Conservation (phyloP, 2,888 invertebrate species). For the Heliconius charithonia region DNA sequence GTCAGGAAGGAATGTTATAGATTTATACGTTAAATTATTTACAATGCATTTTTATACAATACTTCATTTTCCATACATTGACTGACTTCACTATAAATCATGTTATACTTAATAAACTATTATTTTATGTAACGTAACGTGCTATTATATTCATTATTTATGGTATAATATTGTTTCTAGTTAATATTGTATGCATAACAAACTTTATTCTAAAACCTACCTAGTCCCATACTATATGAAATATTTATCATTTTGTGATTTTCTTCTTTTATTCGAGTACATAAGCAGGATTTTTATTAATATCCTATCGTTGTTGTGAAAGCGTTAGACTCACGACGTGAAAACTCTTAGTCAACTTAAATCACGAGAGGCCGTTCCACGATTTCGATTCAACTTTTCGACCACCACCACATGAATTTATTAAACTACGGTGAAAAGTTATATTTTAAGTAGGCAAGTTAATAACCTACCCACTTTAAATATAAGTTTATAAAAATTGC, state of each 20-base stretch:
- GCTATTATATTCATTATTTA: conserved; percentile 4
- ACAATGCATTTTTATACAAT: background rate
- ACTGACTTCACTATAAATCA: background rate
- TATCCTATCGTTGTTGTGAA: background rate
- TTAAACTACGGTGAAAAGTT: too few relatives aligned
- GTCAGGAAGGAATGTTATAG: background rate
- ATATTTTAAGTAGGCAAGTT: too few relatives aligned
- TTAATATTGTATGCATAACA: background rate
- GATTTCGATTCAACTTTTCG: background rate
- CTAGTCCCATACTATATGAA: background rate
- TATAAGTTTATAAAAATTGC: background rate
- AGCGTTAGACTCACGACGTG: background rate
- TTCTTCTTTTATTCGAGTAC: background rate
- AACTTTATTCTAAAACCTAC: background rate
- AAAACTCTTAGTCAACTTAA: background rate
- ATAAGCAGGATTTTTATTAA: background rate
- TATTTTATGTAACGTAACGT: conserved; percentile 7
- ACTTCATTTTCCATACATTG: too few relatives aligned
- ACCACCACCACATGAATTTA: too few relatives aligned
- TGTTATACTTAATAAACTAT: conserved; percentile 8
- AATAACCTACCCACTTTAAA: too few relatives aligned
- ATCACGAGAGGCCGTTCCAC: background rate
- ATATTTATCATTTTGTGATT: background rate
- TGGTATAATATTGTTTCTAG: conserved; percentile 4
- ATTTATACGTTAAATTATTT: background rate